These are phyloP conservation scores for Passer domesticus DNA, from an alignment of 2,113 vertebrate species.

Conservation along the genomic window DNA sequence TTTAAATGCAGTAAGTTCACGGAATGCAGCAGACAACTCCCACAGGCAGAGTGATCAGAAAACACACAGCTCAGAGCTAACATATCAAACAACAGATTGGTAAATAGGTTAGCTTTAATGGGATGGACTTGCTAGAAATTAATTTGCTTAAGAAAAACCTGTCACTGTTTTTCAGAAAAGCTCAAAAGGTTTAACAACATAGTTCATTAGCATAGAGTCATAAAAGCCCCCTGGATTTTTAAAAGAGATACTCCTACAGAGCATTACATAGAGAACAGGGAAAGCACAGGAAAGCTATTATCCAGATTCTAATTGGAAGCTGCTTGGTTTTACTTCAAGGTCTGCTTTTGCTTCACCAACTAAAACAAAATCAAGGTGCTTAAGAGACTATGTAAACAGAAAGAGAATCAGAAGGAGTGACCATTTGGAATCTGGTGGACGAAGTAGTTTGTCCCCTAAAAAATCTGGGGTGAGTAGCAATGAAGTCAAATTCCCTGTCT, in stretches of 20 bases:
- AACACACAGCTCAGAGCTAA: conserved; percentile 16
- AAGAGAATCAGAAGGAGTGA: background rate
- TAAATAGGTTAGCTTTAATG: conserved; percentile 56
- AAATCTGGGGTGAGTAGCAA: background rate
- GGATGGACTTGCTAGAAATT: conserved; percentile 13
- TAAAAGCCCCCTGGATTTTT: background rate
- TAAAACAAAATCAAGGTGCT: background rate
- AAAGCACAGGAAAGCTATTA: background rate
- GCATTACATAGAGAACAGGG: background rate
- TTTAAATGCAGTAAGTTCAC: background rate
- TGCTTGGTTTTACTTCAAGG: background rate
- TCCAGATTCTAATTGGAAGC: background rate
- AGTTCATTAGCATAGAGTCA: conserved; percentile 2
- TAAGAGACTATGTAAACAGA: background rate
- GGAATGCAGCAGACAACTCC: conserved; percentile 9
- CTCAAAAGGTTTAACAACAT: background rate
- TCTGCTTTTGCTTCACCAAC: background rate
- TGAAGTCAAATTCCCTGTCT: background rate
- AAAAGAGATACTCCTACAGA: background rate
- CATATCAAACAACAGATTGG: conserved; percentile 37
- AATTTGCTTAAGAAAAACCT: conserved; percentile 30
- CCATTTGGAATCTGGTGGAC: background rate
- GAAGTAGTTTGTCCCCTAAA: background rate
- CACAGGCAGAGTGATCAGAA: conserved; percentile 16
- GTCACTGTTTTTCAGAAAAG: background rate